These are phyloP conservation scores for Artibeus jamaicensis DNA, from an alignment of 2,797 vertebrate species.

Conservation along the genomic window DNA sequence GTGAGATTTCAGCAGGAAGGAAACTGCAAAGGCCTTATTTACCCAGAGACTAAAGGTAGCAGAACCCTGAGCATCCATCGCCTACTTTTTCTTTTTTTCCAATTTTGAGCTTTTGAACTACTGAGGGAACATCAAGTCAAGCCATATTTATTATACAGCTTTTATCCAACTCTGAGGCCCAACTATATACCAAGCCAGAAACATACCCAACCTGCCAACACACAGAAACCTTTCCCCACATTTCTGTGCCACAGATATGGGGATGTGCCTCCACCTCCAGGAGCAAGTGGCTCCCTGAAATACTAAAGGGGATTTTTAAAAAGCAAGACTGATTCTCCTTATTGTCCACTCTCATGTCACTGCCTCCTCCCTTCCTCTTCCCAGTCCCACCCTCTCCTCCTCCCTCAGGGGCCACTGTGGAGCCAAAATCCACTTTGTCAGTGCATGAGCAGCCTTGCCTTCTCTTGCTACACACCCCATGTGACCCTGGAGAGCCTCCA, in stretches of 20 bases:
- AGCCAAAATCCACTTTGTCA: constrained; percentile 76
- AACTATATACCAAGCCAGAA: not conserved
- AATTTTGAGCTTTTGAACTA: not conserved
- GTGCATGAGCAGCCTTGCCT: constrained; percentile 63
- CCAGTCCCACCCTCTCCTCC: constrained; percentile 45
- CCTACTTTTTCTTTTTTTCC: not conserved
- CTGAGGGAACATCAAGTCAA: not conserved
- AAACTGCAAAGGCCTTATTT: not conserved
- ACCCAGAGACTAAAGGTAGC: not conserved
- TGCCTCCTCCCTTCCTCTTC: not conserved
- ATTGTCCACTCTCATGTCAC: constrained; percentile 23
- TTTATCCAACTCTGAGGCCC: not conserved
- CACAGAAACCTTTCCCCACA: not conserved
- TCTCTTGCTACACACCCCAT: constrained; percentile 72
- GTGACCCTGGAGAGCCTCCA: constrained; percentile 78
- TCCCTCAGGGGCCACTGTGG: constrained; percentile 53
- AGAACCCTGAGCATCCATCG: not conserved
- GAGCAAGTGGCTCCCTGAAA: constrained; percentile 34
- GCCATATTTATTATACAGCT: not conserved
- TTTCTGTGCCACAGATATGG: not conserved
- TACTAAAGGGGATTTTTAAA: not conserved
- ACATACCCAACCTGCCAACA: not conserved
- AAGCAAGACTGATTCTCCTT: not conserved
- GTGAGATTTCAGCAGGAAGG: not conserved
- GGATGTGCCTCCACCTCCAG: not conserved